Evolutionary conservation across 2,113 vertebrate genomes (phyloP), one percentile per base, ranked within the genome.

Genomic region (Porphyrio hochstetteri): DNA sequence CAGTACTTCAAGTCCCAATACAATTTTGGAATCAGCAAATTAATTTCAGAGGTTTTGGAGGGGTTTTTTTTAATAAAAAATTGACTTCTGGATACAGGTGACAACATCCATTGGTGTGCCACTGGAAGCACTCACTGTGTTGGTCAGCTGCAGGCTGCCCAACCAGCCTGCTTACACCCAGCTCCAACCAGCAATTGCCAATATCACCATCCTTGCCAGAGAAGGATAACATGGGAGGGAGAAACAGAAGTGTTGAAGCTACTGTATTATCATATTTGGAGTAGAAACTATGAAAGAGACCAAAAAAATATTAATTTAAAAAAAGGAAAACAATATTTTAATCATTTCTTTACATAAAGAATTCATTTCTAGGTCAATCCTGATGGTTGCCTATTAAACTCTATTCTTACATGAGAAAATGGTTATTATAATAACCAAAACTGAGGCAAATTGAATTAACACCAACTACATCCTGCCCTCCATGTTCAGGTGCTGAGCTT

Each of bases 21-120:
- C 46, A 89, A 46, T 64, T 86, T 76, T 72, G 50, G 13, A 88
- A 76, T 55, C 28, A 18, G 72, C 15, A 77, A 86, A 71, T 60
- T 68, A 82, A 60, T 88, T 75, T 42, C 46, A 53, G 78, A 69
- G 65, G 61, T 93, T 48, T 74, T 52, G 9, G 61, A 7, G 8
- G 59, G 35, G n/a, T n/a, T 33, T 80, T 17, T 46, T 50, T 11
- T 11, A 50, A 50, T 50, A 50, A 46, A 46, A 42, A 44, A 27
- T 35, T 84, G 60, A 40, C 40, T 59, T 27, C 29, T 63, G 40
- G 27, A 28, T 57, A 19, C 27, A 16, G 29, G 31, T 2, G 2
- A 70, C 33, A 40, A 2, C 0, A 2, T 1, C 35, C 64, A 10
- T 0, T 7, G n/a, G 60, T 50, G 13, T 10, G 35, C 38, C 14